Evolutionary conservation across 2,797 vertebrate genomes (phyloP).

Genomic region (Ibycter americanus): DNA sequence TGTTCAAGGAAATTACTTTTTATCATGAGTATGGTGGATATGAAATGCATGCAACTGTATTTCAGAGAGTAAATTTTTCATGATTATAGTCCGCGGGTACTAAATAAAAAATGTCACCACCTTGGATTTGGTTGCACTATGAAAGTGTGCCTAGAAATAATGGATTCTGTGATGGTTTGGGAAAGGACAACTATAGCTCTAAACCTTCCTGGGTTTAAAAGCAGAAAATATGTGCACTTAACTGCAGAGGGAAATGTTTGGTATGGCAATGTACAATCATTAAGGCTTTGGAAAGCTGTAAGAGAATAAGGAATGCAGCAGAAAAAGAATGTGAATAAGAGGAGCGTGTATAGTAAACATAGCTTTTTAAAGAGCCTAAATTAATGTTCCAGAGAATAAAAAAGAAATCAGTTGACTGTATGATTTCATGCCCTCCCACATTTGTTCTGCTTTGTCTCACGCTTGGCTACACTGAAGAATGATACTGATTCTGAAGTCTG

Average conservation of each 20-base stretch:
- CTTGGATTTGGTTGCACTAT: slow-evolving; percentile 43
- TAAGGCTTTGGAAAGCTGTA: not conserved
- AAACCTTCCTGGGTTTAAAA: not conserved
- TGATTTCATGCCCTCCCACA: slow-evolving; percentile 2
- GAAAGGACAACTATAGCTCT: not conserved
- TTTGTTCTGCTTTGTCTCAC: slow-evolving; percentile 8
- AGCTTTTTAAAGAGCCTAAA: not conserved
- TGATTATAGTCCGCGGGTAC: slow-evolving; percentile 46
- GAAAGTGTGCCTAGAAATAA: slow-evolving; percentile 44
- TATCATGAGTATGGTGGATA: slow-evolving; percentile 34
- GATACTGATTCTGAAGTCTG: not conserved
- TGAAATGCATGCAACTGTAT: slow-evolving; percentile 54
- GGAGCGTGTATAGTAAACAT: not conserved
- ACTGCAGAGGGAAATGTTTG: not conserved
- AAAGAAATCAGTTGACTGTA: not conserved
- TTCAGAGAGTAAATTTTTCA: slow-evolving; percentile 70
- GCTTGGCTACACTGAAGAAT: not conserved
- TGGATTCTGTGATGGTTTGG: slow-evolving; percentile 19
- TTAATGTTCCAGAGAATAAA: not conserved
- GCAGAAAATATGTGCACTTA: slow-evolving; percentile 9
- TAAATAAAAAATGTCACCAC: slow-evolving; percentile 72
- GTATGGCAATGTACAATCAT: not conserved
- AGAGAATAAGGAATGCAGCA: not conserved
- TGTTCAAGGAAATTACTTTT: slow-evolving; percentile 55
- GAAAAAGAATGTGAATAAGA: not conserved